phyloP scores from a whole-genome alignment of 2,113 vertebrate genomes.

The Puffinus mauretanicus region DNA sequence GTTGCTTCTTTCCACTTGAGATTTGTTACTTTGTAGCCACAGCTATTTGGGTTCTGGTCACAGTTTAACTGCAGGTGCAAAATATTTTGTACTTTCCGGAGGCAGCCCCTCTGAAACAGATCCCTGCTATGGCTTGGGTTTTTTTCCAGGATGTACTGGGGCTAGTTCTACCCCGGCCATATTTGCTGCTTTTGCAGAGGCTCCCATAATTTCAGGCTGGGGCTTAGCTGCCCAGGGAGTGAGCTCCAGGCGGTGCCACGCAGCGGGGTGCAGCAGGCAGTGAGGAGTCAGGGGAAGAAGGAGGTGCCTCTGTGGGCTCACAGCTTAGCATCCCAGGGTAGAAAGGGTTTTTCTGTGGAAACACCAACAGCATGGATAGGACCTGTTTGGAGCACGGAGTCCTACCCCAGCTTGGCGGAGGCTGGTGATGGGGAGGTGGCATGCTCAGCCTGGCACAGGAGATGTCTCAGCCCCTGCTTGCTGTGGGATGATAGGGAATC shows the following conservation, averaged over 20 bases:
- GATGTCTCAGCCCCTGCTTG: background rate
- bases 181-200: background rate
- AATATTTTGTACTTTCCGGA: background rate
- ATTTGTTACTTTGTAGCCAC: background rate
- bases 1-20: background rate
- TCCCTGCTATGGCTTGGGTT: too few relatives aligned
- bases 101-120: background rate
- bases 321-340: background rate
- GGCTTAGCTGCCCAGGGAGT: background rate
- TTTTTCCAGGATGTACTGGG: background rate
- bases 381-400: background rate
- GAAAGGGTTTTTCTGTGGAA: background rate
- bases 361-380: too few relatives aligned
- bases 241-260: background rate
- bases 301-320: background rate
- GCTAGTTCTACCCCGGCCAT: rapidly evolving
- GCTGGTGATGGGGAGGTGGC: background rate
- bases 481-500: background rate
- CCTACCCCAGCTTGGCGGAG: background rate
- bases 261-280: rapidly evolving
- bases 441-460: background rate
- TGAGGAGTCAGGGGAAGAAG: background rate
- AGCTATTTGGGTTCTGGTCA: background rate
- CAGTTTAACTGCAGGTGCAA: background rate
- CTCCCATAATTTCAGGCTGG: background rate